These are phyloP conservation scores for Mizuhopecten yessoensis DNA, from an alignment of 1,140 invertebrate genomes.

Conservation along the genomic window DNA sequence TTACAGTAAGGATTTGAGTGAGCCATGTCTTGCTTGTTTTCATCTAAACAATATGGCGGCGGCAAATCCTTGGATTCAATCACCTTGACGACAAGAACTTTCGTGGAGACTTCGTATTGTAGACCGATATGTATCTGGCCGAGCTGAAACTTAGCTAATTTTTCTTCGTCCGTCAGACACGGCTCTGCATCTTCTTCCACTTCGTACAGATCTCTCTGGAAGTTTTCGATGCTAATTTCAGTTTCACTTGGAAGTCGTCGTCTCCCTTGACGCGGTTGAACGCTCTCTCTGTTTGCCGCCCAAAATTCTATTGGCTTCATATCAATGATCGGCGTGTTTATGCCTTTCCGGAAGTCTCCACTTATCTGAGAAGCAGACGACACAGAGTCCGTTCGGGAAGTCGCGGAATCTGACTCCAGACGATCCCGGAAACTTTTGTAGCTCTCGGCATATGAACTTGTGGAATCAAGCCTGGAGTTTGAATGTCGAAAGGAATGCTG, in stretches of 20 bases:
- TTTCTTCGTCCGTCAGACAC: constrained; percentile 81
- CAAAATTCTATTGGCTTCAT: constrained; percentile 84
- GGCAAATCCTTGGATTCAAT: constrained; percentile 83
- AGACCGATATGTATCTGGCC: constrained; percentile 83
- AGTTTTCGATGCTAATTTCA: constrained; percentile 81
- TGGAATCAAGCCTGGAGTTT: constrained; percentile 73
- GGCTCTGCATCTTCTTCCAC: constrained; percentile 70
- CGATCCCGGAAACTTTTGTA: constrained; percentile 70
- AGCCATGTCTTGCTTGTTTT: constrained; percentile 82
- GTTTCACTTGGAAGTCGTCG: constrained; percentile 80
- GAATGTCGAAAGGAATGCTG: constrained; percentile 72
- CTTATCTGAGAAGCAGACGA: constrained; percentile 72
- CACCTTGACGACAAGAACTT: constrained; percentile 81
- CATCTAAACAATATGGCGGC: constrained; percentile 80
- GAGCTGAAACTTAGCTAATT: constrained; percentile 79
- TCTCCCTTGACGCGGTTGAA: constrained; percentile 79
- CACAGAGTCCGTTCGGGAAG: constrained; percentile 77
- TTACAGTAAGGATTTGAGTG: constrained; percentile 84
- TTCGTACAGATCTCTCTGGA: constrained; percentile 81
- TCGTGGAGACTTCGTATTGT: constrained; percentile 82
- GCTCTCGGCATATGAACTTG: constrained; percentile 74
- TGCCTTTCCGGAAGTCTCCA: constrained; percentile 71
- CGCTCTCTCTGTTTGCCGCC: constrained; percentile 82
- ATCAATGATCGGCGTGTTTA: constrained; percentile 82
- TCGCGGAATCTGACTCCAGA: constrained; percentile 73